phyloP scores from a whole-genome alignment of 2,797 vertebrate species.

The Botia kubotai region DNA sequence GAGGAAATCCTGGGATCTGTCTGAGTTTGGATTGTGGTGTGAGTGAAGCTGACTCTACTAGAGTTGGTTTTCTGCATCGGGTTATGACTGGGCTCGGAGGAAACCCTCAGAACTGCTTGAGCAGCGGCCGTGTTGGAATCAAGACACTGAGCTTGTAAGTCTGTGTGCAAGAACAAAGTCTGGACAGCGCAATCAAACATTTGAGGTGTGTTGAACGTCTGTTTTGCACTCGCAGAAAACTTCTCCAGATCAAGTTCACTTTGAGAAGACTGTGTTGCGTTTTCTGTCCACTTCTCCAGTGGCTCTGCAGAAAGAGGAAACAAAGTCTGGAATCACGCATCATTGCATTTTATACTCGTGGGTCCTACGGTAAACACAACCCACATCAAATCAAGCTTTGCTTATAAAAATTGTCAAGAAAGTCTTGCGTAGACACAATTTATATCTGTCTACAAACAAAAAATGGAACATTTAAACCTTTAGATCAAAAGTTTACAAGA shows the following conservation, averaged over 20 bases:
- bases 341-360: no score
- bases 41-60: background rate
- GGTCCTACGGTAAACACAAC: no score
- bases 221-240: background rate
- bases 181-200: constrained; percentile 31
- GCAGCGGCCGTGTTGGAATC: constrained; percentile 31
- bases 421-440: no score
- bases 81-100: constrained; percentile 55
- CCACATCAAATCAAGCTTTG: background rate
- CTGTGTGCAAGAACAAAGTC: background rate
- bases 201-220: background rate
- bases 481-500: no score
- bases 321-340: constrained; percentile 3
- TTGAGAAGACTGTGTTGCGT: constrained; percentile 20
- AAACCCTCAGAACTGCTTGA: constrained; percentile 62
- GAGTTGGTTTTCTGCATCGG: background rate
- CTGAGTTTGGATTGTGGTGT: constrained; percentile 22
- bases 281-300: constrained; percentile 7
- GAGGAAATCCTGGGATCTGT: constrained; percentile 12
- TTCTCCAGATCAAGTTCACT: constrained; percentile 1
- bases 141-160: constrained; percentile 22
- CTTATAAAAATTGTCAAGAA: background rate
- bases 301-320: constrained; percentile 28
- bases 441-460: no score
- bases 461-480: no score